Evolutionary conservation across 1,140 invertebrate species (phyloP).

Genomic region (Caenorhabditis remanei): DNA sequence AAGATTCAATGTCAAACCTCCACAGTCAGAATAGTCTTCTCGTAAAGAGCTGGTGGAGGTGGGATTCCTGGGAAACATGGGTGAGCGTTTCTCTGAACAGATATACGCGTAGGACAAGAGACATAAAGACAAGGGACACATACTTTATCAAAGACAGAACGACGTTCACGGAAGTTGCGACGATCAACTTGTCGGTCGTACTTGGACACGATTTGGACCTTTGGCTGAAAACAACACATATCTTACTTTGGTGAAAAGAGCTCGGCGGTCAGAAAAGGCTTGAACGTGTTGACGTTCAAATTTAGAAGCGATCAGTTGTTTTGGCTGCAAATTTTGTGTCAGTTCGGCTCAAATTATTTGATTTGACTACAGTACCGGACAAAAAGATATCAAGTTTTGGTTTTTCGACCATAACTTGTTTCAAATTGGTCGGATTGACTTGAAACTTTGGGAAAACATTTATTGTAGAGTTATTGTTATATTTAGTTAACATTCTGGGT

Average conservation of each 20-base stretch:
- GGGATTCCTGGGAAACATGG: conserved; percentile 77
- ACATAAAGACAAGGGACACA: conserved; percentile 52
- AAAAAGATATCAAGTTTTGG: too few relatives aligned
- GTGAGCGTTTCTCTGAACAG: conserved; percentile 74
- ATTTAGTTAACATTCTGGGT: too few relatives aligned
- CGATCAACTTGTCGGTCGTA: conserved; percentile 70
- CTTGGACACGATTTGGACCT: conserved; percentile 64
- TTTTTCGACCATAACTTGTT: too few relatives aligned
- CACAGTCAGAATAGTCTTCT: conserved; percentile 57
- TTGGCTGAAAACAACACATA: conserved; percentile 62
- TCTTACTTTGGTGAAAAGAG: conserved; percentile 93
- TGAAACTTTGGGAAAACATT: too few relatives aligned
- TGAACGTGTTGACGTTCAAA: conserved; percentile 97
- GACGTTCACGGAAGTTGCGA: conserved; percentile 76
- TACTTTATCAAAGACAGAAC: conserved; percentile 77
- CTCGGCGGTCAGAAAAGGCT: conserved; percentile 95
- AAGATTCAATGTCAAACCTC: neutral
- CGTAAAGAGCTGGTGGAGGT: conserved; percentile 72
- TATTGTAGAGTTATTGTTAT: too few relatives aligned
- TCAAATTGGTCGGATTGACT: too few relatives aligned
- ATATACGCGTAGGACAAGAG: neutral
- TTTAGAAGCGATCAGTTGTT: conserved; percentile 98
- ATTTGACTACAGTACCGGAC: too few relatives aligned
- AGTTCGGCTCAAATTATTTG: neutral
- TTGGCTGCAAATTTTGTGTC: conserved; percentile 81